A percentile compares a stretch with the other conserved stretches of the same genome.
Conservation (phyloP, 2,888 invertebrate genomes). For the Cosmia pyralina region DNA sequence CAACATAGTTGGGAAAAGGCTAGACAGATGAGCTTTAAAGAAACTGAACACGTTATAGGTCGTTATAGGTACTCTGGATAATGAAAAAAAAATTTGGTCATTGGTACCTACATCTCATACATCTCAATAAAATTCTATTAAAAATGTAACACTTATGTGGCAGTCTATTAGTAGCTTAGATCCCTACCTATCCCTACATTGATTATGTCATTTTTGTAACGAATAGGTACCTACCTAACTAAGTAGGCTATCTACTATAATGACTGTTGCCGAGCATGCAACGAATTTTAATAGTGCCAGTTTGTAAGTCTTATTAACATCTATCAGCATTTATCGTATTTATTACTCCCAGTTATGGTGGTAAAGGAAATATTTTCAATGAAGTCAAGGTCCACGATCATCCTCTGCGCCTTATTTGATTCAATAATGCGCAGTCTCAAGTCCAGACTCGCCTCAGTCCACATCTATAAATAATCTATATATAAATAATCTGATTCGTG, state of each 20-base stretch:
- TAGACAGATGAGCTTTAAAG: no score
- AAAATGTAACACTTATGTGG: no score
- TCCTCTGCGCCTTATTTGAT: conserved; percentile 54
- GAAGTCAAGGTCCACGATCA: conserved; percentile 55
- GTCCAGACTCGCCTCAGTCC: conserved; percentile 47
- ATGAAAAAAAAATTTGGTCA: no score
- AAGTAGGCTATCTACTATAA: no score
- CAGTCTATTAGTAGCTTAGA: no score
- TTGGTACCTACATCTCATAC: no score
- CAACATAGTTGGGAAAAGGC: no score
- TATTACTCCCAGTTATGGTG: conserved; percentile 43
- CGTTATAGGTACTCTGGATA: neutral
- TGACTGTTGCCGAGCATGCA: conserved; percentile 1
- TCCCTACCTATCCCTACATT: no score
- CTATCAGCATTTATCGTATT: conserved; percentile 40
- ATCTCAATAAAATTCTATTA: no score
- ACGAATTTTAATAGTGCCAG: conserved; percentile 22
- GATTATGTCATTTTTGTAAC: neutral
- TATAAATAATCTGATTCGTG: conserved; percentile 68
- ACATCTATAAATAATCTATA: conserved; percentile 69
- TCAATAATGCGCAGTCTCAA: conserved; percentile 43
- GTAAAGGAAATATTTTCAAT: conserved; percentile 48
- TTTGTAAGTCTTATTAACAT: conserved; percentile 13
- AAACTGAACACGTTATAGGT: neutral
- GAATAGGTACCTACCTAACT: neutral